Conservation (phyloP, 2,888 invertebrate genomes). For the Erebia palarica region DNA sequence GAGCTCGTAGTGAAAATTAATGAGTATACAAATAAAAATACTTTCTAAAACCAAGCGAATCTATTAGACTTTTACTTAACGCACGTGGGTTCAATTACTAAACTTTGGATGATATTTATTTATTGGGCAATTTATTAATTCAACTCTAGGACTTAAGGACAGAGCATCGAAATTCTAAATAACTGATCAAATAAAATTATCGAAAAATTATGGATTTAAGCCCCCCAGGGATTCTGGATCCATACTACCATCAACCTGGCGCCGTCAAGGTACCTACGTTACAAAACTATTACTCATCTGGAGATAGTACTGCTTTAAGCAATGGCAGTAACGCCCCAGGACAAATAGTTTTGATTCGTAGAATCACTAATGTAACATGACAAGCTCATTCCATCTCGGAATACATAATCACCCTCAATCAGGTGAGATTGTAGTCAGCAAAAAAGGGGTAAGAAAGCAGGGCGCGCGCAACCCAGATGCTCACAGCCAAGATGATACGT, state of each 20-base stretch:
- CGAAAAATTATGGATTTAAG: no score
- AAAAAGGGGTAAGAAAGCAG: constrained; percentile 17
- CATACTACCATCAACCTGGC: no score
- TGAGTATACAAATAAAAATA: constrained; percentile 40
- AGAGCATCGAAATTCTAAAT: no score
- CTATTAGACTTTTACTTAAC: constrained; percentile 20
- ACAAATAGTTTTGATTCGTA: background rate
- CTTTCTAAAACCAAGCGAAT: constrained; percentile 36
- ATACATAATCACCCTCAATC: constrained; percentile 7
- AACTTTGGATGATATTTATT: background rate
- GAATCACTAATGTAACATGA: background rate
- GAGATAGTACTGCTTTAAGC: no score
- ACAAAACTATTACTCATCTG: no score
- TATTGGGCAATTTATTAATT: background rate
- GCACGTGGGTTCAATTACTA: background rate
- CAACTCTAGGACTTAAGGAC: background rate
- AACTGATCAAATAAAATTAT: no score
- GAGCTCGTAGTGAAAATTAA: constrained; percentile 39
- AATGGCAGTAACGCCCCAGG: no score
- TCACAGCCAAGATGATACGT: constrained; percentile 28
- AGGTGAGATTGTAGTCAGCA: constrained; percentile 12
- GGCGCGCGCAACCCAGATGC: constrained; percentile 36
- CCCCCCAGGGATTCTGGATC: no score
- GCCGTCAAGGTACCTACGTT: no score
- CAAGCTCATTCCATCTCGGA: background rate